Percentiles rank a stretch among this genome's conserved stretches.
Evolutionary conservation across 2,113 vertebrate genomes (phyloP).

Genomic region (Ia io): DNA sequence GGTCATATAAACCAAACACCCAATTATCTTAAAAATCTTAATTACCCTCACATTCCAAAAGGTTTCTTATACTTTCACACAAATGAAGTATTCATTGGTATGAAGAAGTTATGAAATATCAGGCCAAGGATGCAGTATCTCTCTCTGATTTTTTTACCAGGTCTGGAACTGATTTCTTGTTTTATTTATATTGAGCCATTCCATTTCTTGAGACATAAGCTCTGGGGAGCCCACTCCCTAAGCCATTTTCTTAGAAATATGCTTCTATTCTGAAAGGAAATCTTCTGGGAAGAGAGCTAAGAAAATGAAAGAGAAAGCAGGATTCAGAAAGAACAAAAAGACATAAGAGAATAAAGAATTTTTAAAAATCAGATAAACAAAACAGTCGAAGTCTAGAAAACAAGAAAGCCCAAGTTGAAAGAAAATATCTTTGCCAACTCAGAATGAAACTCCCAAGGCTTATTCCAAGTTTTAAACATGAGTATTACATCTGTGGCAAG

Average conservation of each 20-base stretch:
- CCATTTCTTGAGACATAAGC: conserved; percentile 71
- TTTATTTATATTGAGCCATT: conserved; percentile 72
- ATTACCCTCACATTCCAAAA: conserved; percentile 39
- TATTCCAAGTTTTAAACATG: conserved; percentile 66
- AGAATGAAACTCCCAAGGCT: conserved; percentile 66
- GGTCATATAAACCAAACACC: not conserved
- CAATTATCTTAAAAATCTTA: conserved; percentile 49
- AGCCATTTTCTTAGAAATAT: conserved; percentile 76
- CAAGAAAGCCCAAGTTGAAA: conserved; percentile 66
- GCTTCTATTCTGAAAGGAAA: conserved; percentile 74
- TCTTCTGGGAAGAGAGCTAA: conserved; percentile 74
- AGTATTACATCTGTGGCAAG: conserved; percentile 59
- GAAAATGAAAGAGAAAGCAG: conserved; percentile 79
- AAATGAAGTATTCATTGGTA: conserved; percentile 44
- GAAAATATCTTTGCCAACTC: conserved; percentile 67
- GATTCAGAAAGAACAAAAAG: conserved; percentile 70
- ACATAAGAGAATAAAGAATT: conserved; percentile 73
- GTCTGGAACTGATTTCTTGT: conserved; percentile 54
- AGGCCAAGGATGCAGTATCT: conserved; percentile 28
- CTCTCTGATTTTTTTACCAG: conserved; percentile 24
- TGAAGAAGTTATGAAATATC: conserved; percentile 49
- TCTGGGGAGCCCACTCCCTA: conserved; percentile 62
- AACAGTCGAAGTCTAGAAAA: conserved; percentile 68
- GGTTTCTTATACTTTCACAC: conserved; percentile 11
- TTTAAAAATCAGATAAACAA: conserved; percentile 74